Evolutionary conservation across 2,113 vertebrate genomes (phyloP).

Genomic region (Ptyas mucosa): DNA sequence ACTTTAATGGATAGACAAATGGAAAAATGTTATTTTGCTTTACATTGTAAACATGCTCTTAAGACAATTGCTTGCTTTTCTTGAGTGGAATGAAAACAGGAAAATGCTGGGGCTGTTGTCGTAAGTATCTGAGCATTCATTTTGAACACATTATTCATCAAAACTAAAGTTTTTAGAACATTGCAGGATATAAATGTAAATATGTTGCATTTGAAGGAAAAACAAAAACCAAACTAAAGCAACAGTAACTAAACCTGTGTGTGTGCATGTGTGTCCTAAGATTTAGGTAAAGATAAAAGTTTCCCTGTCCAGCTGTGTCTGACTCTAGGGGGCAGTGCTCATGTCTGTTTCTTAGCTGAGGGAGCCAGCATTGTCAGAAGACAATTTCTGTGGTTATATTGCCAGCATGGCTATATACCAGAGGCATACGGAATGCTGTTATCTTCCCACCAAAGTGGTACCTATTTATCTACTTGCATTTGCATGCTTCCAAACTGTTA

Average conservation of each 20-base stretch:
- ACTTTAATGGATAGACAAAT: neutral
- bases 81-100: neutral
- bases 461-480: neutral
- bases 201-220: neutral
- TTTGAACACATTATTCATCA: neutral
- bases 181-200: neutral
- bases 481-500: neutral
- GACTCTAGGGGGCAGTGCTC: neutral
- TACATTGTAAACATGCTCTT: neutral
- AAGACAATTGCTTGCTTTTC: neutral
- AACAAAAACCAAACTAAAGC: neutral
- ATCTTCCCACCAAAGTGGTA: neutral
- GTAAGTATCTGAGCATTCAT: neutral
- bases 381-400: neutral
- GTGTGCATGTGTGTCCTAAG: neutral
- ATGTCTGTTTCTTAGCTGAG: neutral
- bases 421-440: neutral
- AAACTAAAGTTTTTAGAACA: neutral
- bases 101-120: neutral
- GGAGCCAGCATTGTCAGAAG: neutral
- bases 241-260: neutral
- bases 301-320: neutral
- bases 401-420: neutral
- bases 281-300: neutral
- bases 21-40: neutral